Conservation (phyloP, 1,140 invertebrate genomes). For the Metaphire vulgaris region DNA sequence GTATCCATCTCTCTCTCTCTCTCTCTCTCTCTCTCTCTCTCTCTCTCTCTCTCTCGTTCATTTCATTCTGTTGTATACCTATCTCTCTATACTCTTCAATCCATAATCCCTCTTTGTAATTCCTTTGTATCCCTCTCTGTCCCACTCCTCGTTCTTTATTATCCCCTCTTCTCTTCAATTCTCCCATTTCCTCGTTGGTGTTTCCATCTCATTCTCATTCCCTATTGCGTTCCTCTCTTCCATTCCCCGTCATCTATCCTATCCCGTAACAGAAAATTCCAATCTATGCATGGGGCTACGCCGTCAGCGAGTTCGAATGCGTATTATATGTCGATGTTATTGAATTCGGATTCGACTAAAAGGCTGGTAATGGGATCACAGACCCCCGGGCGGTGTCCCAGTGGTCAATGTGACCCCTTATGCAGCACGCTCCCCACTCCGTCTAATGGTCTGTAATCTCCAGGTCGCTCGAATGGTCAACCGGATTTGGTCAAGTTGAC, state of each 20-base stretch:
- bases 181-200: too few relatives aligned
- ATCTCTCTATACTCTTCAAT: neutral
- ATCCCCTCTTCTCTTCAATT: neutral
- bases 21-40: neutral
- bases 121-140: neutral
- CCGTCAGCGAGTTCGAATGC: neutral
- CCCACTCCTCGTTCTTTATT: neutral
- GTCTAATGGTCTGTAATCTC: neutral
- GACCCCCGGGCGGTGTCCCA: neutral
- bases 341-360: neutral
- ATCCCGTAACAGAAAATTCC: neutral
- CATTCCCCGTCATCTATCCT: neutral
- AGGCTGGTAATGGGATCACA: constrained; percentile 1
- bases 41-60: neutral
- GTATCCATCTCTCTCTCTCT: neutral
- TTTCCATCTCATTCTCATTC: neutral
- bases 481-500: too few relatives aligned
- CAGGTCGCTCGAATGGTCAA: neutral
- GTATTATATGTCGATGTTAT: neutral
- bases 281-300: neutral
- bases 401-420: neutral
- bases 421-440: neutral
- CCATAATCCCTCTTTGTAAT: too few relatives aligned
- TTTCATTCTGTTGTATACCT: neutral
- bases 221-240: neutral